phyloP scores from a whole-genome alignment of 2,113 vertebrate species.

The Balaeniceps rex region DNA sequence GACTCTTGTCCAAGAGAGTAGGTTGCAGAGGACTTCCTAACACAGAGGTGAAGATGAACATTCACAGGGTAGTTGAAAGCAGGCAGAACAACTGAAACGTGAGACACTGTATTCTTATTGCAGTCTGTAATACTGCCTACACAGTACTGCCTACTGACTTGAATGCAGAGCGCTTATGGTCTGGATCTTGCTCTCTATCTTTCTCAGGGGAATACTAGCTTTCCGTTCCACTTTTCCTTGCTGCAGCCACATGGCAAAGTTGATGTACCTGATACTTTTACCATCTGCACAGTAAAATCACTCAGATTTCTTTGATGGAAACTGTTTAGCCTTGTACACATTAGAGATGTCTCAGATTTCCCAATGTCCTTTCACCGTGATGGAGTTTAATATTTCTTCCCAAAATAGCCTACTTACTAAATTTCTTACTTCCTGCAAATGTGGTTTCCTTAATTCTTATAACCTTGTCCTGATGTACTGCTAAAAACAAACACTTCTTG shows the following conservation, averaged over 20 bases:
- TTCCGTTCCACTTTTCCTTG: not conserved
- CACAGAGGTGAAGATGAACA: not conserved
- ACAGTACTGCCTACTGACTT: not conserved
- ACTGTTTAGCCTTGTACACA: not conserved
- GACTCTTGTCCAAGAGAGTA: not conserved
- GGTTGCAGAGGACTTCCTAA: not conserved
- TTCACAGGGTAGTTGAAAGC: not conserved
- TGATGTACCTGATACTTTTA: not conserved
- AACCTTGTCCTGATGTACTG: not conserved
- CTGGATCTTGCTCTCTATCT: not conserved
- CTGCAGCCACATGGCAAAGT: not conserved
- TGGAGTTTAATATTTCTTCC: not conserved
- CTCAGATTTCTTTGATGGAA: conserved; percentile 19
- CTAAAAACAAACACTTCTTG: conserved; percentile 6
- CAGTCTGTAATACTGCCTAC: not conserved
- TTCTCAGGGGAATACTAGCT: not conserved
- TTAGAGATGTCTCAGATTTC: conserved; percentile 25
- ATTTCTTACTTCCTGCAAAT: conserved; percentile 7
- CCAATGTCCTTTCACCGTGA: not conserved
- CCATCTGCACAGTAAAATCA: not conserved
- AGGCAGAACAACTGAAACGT: not conserved
- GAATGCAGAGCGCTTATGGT: not conserved
- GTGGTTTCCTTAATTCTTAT: conserved; percentile 24
- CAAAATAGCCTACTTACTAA: not conserved
- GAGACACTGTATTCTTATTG: not conserved